Evolutionary conservation across 2,113 vertebrate genomes (phyloP).

Genomic region (Sprattus sprattus): DNA sequence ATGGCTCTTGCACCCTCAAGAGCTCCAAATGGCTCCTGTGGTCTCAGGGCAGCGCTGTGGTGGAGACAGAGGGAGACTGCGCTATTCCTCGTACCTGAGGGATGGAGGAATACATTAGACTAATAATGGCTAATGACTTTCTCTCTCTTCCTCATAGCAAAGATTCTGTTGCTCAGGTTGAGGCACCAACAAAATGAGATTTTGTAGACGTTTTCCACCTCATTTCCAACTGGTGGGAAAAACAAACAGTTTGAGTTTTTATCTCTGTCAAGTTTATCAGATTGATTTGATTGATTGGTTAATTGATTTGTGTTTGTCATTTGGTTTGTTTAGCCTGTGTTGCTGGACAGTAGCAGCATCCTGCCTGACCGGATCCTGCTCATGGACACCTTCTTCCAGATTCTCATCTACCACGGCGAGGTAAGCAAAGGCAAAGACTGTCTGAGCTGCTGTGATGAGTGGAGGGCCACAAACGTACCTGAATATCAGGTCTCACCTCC

Average conservation of each 20-base stretch:
- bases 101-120: not conserved
- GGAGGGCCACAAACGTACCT: not conserved
- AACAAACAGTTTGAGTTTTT: not conserved
- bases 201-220: not conserved
- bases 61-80: not conserved
- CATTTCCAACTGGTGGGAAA: too few relatives aligned
- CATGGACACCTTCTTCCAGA: slow-evolving; percentile 99
- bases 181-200: not conserved
- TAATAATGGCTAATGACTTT: not conserved
- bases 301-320: not conserved
- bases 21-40: not conserved
- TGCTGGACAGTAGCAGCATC: slow-evolving; percentile 97
- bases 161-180: not conserved
- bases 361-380: slow-evolving; percentile 94
- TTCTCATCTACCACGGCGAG: slow-evolving; percentile 97
- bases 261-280: not conserved
- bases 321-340: slow-evolving; percentile 75
- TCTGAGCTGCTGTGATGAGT: not conserved
- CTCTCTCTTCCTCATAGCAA: not conserved
- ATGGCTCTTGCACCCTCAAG: not conserved
- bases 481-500: not conserved
- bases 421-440: slow-evolving; percentile 65
- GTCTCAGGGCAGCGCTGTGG: not conserved
- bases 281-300: not conserved
- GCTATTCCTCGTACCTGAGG: not conserved